Evolutionary conservation across 1,140 invertebrate species (phyloP).

Genomic region (Pseudomyrmex concolor): DNA sequence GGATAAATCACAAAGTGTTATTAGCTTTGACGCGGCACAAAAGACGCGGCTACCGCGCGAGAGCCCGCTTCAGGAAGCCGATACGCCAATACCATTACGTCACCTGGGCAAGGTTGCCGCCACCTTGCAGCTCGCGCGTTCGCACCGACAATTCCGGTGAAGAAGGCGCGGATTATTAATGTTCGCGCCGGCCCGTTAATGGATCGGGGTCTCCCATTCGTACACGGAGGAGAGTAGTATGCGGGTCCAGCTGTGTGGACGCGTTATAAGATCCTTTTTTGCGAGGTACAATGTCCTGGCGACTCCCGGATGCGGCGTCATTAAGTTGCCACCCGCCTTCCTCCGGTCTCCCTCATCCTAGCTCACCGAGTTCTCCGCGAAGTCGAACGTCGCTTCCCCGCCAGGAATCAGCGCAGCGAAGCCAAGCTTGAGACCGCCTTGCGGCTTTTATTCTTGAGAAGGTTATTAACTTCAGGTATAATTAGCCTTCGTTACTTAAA

Average conservation of each 20-base stretch:
- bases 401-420: conserved; percentile 46
- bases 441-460: conserved; percentile 55
- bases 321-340: conserved; percentile 70
- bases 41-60: conserved; percentile 26
- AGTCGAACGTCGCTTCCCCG: conserved; percentile 39
- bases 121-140: conserved; percentile 72
- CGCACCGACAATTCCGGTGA: conserved; percentile 67
- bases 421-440: conserved; percentile 50
- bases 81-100: conserved; percentile 65
- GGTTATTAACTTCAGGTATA: conserved; percentile 68
- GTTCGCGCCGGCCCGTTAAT: conserved; percentile 74
- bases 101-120: conserved; percentile 69
- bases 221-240: conserved; percentile 71
- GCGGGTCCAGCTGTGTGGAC: conserved; percentile 78
- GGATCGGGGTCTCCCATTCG: conserved; percentile 74
- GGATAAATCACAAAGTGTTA: conserved; percentile 54
- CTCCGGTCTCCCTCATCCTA: conserved; percentile 21
- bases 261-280: conserved; percentile 79
- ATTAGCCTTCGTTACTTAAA: conserved; percentile 72
- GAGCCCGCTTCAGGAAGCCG: conserved; percentile 65
- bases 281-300: conserved; percentile 76
- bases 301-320: conserved; percentile 81
- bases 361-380: conserved; percentile 26
- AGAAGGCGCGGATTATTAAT: conserved; percentile 75
- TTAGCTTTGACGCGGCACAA: conserved; percentile 55